phyloP scores from a whole-genome alignment of 2,797 vertebrate species.

The Decapterus maruadsi region DNA sequence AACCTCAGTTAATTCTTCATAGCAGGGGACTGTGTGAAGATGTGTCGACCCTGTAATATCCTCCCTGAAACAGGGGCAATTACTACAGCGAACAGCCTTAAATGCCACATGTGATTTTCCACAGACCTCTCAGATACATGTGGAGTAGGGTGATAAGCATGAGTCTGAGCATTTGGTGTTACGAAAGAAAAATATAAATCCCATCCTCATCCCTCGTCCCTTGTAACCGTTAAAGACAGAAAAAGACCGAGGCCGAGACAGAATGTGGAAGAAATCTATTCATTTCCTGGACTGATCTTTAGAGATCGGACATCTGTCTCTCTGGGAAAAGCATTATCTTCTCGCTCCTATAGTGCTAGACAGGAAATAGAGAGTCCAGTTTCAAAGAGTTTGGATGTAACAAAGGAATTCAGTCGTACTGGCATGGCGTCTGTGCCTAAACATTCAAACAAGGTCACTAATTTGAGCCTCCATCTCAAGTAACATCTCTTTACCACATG shows the following conservation, averaged over 20 bases:
- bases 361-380: constrained; percentile 76
- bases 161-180: constrained; percentile 23
- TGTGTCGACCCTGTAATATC: constrained; percentile 43
- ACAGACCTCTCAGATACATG: constrained; percentile 4
- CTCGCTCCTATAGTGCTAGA: constrained; percentile 61
- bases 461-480: constrained; percentile 57
- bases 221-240: constrained; percentile 26
- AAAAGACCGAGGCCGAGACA: constrained; percentile 52
- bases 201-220: constrained; percentile 10
- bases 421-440: constrained; percentile 38
- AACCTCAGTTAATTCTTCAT: constrained; percentile 50
- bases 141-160: constrained; percentile 10
- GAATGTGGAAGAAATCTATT: constrained; percentile 69
- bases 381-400: constrained; percentile 73
- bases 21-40: constrained; percentile 53
- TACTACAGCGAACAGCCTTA: constrained; percentile 16
- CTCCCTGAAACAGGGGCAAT: constrained; percentile 38
- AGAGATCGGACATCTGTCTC: constrained; percentile 69
- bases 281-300: constrained; percentile 70
- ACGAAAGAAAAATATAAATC: constrained; percentile 36
- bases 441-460: constrained; percentile 71
- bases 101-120: constrained; percentile 51
- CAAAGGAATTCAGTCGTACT: constrained; percentile 66
- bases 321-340: constrained; percentile 82
- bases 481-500: constrained; percentile 76